phyloP scores from a whole-genome alignment of 2,113 vertebrate genomes.

The Propithecus coquereli region DNA sequence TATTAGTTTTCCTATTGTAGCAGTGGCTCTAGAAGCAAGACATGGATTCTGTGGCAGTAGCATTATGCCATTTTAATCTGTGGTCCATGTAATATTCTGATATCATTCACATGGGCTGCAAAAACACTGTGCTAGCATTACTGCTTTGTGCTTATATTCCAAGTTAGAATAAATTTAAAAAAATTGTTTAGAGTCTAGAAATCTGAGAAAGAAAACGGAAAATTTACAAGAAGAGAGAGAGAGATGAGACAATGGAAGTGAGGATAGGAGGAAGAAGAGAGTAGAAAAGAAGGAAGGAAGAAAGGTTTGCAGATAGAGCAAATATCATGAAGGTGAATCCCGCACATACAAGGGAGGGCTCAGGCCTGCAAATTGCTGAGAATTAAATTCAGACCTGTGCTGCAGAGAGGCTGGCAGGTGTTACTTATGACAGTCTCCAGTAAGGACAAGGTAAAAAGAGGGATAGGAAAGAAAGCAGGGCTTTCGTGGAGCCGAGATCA shows the following conservation, averaged over 20 bases:
- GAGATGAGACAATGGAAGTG: too few relatives aligned
- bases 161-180: neutral
- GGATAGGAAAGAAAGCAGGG: neutral
- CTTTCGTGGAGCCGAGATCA: neutral
- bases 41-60: rapidly evolving
- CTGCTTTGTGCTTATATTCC: neutral
- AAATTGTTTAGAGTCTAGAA: neutral
- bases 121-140: neutral
- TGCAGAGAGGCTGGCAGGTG: too few relatives aligned
- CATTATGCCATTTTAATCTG: neutral
- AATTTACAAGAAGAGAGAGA: neutral
- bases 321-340: neutral
- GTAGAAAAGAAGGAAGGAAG: neutral
- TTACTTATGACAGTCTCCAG: rapidly evolving
- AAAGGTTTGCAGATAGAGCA: neutral
- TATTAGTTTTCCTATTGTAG: neutral
- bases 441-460: neutral
- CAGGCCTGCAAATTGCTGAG: neutral
- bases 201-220: neutral
- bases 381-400: neutral
- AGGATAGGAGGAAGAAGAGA: neutral
- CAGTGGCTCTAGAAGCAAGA: neutral
- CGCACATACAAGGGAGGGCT: neutral
- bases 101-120: neutral
- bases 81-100: rapidly evolving